Base-by-base conservation (phyloP, 2,113 vertebrate genomes). In the Paralichthys olivaceus region DNA sequence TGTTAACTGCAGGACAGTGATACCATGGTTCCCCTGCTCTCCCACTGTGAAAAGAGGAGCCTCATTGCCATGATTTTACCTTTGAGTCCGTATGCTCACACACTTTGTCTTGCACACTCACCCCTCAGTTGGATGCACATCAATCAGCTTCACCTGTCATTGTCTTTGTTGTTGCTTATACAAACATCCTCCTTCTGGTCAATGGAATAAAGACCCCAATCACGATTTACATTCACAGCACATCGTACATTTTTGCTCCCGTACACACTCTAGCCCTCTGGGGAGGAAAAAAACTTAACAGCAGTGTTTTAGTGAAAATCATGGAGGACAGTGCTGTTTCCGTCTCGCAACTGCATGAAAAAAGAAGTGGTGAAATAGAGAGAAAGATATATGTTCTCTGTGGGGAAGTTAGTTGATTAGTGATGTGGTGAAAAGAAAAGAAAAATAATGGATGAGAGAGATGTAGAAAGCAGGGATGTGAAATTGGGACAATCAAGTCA, bases 181-280 rank as follows among this genome's bases (percentile, higher is more conserved):
- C 74, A 86, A 77, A 77, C 75, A 77, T 86, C 68, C 78, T 57
- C 45, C 40, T 56, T 32, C 25, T 60, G 64, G 79, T 74, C 79
- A 75, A 64, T 69, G 8, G 67, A 79, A 71, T 69, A 80, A 76
- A 62, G 83, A 89, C 89, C 88, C 86, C 89, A 92, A 89, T 91
- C 91, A 87, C 71, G 70, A 87, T 89, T 86, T 86, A 83, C 75
- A 91, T 90, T 86, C 63, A 45, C 82, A 72, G 68, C 84, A 61
- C 34, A 64, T 57, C 23, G 32, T 72, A 79, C 73, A 76, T 74
- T 75, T 75, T 54, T 76, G 74, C 74, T 81, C 71, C 45, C 25
- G 26, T 51, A 68, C 69, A 65, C 66, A 47, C 55, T 14, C 29
- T 17, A 28, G 65, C 43, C 58, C 72, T 49, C 77, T 5, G 54